Base-by-base conservation (phyloP, 2,888 invertebrate species). In the Andrena haemorrhoa region DNA sequence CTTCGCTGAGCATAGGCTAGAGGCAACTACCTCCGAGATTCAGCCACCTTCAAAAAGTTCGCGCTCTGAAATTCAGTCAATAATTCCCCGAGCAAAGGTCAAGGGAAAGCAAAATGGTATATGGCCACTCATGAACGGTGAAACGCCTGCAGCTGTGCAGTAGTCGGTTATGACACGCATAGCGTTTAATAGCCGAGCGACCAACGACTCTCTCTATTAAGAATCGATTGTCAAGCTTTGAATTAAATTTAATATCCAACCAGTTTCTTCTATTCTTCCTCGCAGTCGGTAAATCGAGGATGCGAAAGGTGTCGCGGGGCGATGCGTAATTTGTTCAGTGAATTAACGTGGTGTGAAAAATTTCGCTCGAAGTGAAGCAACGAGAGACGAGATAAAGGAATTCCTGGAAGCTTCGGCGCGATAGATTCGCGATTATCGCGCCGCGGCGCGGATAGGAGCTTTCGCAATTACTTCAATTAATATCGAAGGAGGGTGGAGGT, bases 381-480 rank as follows among this genome's bases (percentile, higher is more conserved):
- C 20, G 51, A 2, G 49, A 49, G 49, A 7, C 6, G n/a, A n/a
- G 16, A 51, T 2, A 7, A 7, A 51, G 20, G 20, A 51, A 20
- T 20, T 51, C 20, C 51, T 20, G 2, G 20, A 51, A 20, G 20
- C 20, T 20, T 51, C 20, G 20, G 0, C 20, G 8, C 35, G 47
- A 61, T 12, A 47, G 47, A 4, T 23, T 33, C 41, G 58, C 26
- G 56, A 75, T 78, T 75, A 78, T 41, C 65, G 61, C 26, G 20
- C 7, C 49, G 69, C 12, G 31, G 16, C 35, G 33, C 3, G 12
- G 26, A 51, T 60, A 77, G 64, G 60, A 66, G 73, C 64, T 77
- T 58, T 41, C 51, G 51, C 68, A 83, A 83, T 87, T 79, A 84
- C 80, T 87, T 79, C 81, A 82, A 87, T 83, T 85, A 82, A 75